Percentiles rank a stretch among this genome's conserved stretches.
phyloP scores from a whole-genome alignment of 1,140 invertebrate species.

The Ceratina japonica region DNA sequence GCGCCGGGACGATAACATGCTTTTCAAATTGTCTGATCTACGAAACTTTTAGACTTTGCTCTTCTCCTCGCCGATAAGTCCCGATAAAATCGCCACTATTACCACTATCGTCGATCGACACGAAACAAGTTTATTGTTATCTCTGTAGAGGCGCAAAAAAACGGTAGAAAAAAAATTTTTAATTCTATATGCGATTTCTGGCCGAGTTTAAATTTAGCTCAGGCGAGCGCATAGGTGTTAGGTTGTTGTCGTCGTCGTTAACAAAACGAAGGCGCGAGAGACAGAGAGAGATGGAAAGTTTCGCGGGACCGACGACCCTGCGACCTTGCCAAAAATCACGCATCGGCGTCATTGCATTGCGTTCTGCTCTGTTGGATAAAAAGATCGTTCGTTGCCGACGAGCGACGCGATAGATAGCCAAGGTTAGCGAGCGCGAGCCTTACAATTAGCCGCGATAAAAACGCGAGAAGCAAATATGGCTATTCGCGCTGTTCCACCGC shows the following conservation, averaged over 20 bases:
- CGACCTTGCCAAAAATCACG: conserved; percentile 61
- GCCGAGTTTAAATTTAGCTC: background rate
- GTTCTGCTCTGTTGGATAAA: conserved; percentile 32
- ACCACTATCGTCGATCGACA: background rate
- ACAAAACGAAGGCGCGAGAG: conserved; percentile 12
- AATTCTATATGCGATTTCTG: too few relatives aligned
- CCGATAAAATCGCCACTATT: conserved; percentile 17
- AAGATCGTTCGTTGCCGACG: conserved; percentile 3
- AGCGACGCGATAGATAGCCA: background rate
- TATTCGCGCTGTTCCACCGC: background rate
- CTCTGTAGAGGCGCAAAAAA: too few relatives aligned
- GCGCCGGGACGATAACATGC: conserved; percentile 33
- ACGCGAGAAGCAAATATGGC: conserved; percentile 11
- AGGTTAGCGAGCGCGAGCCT: background rate
- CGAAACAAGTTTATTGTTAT: background rate
- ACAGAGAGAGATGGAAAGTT: conserved; percentile 23
- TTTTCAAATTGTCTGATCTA: conserved; percentile 28
- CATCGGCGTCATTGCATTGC: conserved; percentile 48
- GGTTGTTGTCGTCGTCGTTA: conserved; percentile 6
- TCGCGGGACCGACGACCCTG: conserved; percentile 64
- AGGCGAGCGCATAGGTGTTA: background rate
- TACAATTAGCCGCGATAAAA: conserved; percentile 20
- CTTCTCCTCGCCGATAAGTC: background rate
- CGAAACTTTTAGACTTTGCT: conserved; percentile 35
- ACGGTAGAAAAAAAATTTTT: too few relatives aligned